Evolutionary conservation across 2,797 vertebrate genomes (phyloP).

Genomic region (Sebastes vulpes): DNA sequence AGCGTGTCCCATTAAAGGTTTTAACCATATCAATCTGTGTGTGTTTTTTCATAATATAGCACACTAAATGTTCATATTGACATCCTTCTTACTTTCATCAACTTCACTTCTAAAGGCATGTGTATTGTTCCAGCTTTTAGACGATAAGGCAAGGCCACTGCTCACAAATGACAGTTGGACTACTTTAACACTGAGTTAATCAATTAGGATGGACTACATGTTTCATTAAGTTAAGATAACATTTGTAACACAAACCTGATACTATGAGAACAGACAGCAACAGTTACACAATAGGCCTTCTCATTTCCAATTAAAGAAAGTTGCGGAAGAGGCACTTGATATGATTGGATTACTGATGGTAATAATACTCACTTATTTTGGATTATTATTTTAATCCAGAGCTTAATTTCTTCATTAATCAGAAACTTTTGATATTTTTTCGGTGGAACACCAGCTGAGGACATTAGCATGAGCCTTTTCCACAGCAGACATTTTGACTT

Average conservation of each 20-base stretch:
- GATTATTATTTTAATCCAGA: neutral
- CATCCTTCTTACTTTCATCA: neutral
- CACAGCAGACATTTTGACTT: neutral
- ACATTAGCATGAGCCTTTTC: neutral
- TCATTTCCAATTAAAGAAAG: neutral
- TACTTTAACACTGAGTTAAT: neutral
- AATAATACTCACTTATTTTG: neutral
- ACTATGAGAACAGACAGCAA: neutral
- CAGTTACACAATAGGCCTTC: neutral
- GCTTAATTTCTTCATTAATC: neutral
- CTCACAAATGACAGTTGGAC: neutral
- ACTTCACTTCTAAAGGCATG: neutral
- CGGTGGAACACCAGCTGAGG: neutral
- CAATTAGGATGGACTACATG: neutral
- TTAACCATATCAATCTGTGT: neutral
- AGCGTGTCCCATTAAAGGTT: slow-evolving; percentile 5
- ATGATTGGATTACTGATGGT: neutral
- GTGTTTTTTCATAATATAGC: neutral
- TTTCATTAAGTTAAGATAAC: neutral
- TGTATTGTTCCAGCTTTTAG: neutral
- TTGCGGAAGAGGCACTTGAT: neutral
- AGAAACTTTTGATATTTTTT: neutral
- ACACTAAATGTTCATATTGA: neutral
- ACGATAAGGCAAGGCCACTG: neutral
- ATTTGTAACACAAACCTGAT: neutral